Percentiles rank a stretch among this genome's conserved stretches.
phyloP scores from a whole-genome alignment of 2,888 invertebrate species.

The Apoda limacodes region DNA sequence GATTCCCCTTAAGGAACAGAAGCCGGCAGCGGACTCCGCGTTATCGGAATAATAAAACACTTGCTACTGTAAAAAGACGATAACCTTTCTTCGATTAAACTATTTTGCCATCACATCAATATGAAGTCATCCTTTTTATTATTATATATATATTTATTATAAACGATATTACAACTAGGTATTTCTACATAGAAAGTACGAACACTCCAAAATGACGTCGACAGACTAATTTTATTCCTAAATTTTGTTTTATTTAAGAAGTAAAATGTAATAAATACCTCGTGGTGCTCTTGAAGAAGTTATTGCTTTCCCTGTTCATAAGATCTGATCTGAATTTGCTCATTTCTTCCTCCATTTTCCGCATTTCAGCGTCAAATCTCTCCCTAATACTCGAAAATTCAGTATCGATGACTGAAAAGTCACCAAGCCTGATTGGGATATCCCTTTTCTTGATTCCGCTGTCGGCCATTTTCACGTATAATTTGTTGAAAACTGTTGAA shows the following conservation, averaged over 20 bases:
- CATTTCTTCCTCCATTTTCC: slow-evolving; percentile 99
- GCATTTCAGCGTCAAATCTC: slow-evolving; percentile 96
- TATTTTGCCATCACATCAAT: too few species aligned
- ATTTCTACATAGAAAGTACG: too few species aligned
- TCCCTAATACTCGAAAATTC: slow-evolving; percentile 97
- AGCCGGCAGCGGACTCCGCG: slow-evolving; percentile 37
- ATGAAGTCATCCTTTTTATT: too few species aligned
- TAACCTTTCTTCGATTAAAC: too few species aligned
- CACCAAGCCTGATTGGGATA: slow-evolving; percentile 93
- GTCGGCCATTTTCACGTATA: slow-evolving; percentile 75
- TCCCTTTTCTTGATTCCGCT: slow-evolving; percentile 87
- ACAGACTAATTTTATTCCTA: neutral
- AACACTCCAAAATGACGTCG: neutral
- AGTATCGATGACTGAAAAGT: slow-evolving; percentile 95
- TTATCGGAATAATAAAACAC: slow-evolving; percentile 48
- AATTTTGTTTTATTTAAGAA: slow-evolving; percentile 1
- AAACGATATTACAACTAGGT: too few species aligned
- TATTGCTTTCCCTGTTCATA: slow-evolving; percentile 92
- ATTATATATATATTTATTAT: too few species aligned
- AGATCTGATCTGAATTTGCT: slow-evolving; percentile 92
- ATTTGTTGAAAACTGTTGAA: slow-evolving; percentile 39
- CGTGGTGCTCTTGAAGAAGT: slow-evolving; percentile 90
- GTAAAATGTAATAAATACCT: slow-evolving; percentile 72
- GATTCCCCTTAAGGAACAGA: slow-evolving; percentile 59
- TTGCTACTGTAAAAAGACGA: too few species aligned